A percentile compares a stretch with the other conserved stretches of the same genome.
Conservation (phyloP, 2,113 vertebrate genomes). For the Chionis minor region DNA sequence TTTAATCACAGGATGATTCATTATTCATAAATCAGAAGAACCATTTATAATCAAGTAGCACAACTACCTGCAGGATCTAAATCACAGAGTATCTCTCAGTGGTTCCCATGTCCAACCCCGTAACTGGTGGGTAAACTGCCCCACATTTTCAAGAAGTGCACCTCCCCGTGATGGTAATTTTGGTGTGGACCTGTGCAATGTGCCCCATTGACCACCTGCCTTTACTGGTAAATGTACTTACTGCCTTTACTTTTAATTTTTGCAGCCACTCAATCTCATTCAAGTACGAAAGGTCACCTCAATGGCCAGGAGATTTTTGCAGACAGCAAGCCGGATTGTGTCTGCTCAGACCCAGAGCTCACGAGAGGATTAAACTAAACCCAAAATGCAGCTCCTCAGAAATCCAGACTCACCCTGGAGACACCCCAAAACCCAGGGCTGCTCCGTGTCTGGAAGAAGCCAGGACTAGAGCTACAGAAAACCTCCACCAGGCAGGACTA, state of each 20-base stretch:
- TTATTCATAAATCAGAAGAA: not conserved
- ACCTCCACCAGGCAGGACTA: not conserved
- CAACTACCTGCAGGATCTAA: not conserved
- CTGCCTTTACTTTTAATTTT: not conserved
- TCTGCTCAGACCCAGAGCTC: not conserved
- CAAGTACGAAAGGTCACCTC: not conserved
- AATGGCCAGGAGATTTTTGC: not conserved
- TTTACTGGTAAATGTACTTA: not conserved
- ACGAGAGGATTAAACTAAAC: not conserved
- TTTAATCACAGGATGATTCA: not conserved
- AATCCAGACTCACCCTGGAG: not conserved
- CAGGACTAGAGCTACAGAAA: not conserved
- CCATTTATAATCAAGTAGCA: not conserved
- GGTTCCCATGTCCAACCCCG: not conserved
- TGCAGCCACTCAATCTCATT: not conserved
- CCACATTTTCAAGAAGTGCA: not conserved
- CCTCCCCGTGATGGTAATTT: not conserved
- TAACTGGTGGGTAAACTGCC: not conserved
- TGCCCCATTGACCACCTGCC: not conserved
- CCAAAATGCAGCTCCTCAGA: not conserved
- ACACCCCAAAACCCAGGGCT: not conserved
- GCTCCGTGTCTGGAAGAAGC: not conserved
- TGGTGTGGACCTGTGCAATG: not conserved
- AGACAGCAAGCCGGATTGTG: not conserved
- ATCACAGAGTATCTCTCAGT: not conserved